Base-by-base conservation (phyloP, 2,888 invertebrate species). In the Coecobrya sp. region DNA sequence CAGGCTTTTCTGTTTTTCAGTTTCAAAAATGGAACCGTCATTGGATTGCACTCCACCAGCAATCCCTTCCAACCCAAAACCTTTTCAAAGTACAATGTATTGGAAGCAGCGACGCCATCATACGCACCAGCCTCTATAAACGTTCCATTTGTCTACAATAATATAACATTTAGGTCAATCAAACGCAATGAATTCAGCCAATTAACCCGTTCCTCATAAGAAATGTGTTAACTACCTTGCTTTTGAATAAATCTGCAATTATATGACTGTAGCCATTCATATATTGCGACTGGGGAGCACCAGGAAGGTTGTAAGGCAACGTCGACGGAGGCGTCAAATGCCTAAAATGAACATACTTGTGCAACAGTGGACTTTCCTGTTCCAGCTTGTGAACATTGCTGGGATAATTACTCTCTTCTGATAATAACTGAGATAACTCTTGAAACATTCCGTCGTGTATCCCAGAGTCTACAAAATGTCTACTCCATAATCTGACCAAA, bases 1-100 rank as follows among this genome's bases (percentile, higher is more conserved):
- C 90, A 93, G 8, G 92, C 91, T 59, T 93, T 93, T 25, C 92
- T 55, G 16, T 70, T 65, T 19, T 70, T 49, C 45, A 65, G 16
- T 16, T 76, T 85, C 10, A 93, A 19, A n/a, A 13, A 42, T 16
- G 92, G 86, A 4, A 91, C n/a, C 0, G 87, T 5, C 10, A 30
- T 16, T 10, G 92, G 93, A 49, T 93, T 93, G 22, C 93, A 93
- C 42, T 93, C 93, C 2, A 89, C 88, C 0, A 93, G 84, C 0
- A 93, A n/a, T 5, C 93, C 93, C 3, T 45, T 73, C 93, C 93
- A 93, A 16, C 89, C 91, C 0, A 84, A 30, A 0, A 16, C 55
- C 19, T 49, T 93, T 45, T 93, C 93, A 0, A 93, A 42, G 45
- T 65, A 90, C 1, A 92, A 11, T 1, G 92, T 89, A 55, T 91